Conservation (phyloP, 1,140 invertebrate genomes). For the Ctenoplectra terminalis region DNA sequence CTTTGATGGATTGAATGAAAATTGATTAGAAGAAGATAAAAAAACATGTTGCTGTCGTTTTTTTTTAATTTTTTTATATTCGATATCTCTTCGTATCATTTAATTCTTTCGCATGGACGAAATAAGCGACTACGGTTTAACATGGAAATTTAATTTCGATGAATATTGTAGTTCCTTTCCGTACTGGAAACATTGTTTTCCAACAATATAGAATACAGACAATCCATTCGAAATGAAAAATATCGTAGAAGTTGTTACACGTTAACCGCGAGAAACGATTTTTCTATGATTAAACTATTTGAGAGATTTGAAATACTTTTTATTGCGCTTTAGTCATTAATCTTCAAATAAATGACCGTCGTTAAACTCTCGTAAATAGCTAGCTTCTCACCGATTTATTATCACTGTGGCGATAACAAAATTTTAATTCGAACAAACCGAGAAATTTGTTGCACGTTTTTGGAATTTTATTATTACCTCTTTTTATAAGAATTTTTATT, state of each 20-base stretch:
- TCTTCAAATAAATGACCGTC: neutral
- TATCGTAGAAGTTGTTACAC: neutral
- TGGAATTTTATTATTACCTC: no score
- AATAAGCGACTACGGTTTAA: neutral
- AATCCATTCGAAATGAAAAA: neutral
- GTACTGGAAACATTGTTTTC: neutral
- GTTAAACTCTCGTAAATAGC: neutral
- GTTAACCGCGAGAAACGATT: no score
- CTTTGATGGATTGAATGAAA: conserved; percentile 25
- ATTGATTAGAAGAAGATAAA: conserved; percentile 9
- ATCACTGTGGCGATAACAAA: neutral
- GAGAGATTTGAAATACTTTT: neutral
- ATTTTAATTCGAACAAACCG: neutral
- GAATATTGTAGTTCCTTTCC: neutral
- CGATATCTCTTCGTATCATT: neutral
- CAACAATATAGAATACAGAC: neutral
- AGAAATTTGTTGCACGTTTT: no score
- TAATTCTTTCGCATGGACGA: no score
- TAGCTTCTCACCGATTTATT: neutral
- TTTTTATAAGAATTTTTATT: no score
- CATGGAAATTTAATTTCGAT: neutral
- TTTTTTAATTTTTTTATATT: no score
- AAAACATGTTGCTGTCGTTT: neutral
- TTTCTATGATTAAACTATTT: neutral
- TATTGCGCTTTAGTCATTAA: neutral